phyloP scores from a whole-genome alignment of 2,888 invertebrate genomes.

The Gymnocheta viridis region DNA sequence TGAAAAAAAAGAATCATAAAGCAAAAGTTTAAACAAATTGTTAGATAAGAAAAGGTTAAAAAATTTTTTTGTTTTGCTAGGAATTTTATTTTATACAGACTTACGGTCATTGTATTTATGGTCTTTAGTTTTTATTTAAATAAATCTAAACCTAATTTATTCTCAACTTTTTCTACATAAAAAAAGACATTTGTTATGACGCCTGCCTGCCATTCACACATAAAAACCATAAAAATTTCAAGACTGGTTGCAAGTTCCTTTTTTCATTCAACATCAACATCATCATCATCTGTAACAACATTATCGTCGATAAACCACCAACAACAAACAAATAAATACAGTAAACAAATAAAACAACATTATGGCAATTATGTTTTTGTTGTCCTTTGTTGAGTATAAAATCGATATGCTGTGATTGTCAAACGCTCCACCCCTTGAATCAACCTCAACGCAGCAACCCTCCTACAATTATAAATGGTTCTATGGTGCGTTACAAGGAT shows the following conservation, averaged over 20 bases:
- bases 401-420: slow-evolving; percentile 68
- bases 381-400: slow-evolving; percentile 37
- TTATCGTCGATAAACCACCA: slow-evolving; percentile 26
- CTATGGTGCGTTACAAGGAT: slow-evolving; percentile 72
- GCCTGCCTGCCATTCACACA: slow-evolving; percentile 59
- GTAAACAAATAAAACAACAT: slow-evolving; percentile 33
- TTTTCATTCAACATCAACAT: slow-evolving; percentile 17
- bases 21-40: slow-evolving; percentile 3
- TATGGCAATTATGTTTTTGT: slow-evolving; percentile 51
- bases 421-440: slow-evolving; percentile 79
- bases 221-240: slow-evolving; percentile 65
- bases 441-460: slow-evolving; percentile 71
- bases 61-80: neutral
- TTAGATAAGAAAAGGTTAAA: neutral
- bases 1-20: neutral
- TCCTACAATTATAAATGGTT: slow-evolving; percentile 66
- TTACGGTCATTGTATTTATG: neutral
- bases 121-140: neutral
- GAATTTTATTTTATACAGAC: neutral
- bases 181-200: slow-evolving; percentile 54
- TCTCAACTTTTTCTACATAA: slow-evolving; percentile 10
- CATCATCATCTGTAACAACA: slow-evolving; percentile 7
- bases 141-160: slow-evolving; percentile 31
- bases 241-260: slow-evolving; percentile 54
- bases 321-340: slow-evolving; percentile 28